Percentiles rank a stretch among this genome's conserved stretches.
These are phyloP conservation scores for Nipponia nippon DNA, from an alignment of 2,113 vertebrate species.

Conservation along the genomic window DNA sequence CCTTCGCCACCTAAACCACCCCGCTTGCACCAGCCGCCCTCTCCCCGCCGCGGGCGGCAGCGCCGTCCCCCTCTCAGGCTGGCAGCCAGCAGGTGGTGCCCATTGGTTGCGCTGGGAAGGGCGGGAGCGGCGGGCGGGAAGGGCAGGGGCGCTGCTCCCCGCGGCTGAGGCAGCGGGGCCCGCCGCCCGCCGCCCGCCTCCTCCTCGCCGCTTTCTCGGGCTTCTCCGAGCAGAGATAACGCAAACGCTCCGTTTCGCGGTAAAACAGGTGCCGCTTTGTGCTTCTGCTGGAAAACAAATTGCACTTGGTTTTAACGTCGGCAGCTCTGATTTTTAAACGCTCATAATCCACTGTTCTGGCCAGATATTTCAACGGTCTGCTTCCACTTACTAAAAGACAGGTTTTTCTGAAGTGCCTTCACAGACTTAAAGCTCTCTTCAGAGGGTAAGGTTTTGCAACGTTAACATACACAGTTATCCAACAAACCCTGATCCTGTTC, in stretches of 20 bases:
- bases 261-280: not conserved
- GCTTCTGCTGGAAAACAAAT: not conserved
- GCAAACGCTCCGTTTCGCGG: not conserved
- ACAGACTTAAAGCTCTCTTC: not conserved
- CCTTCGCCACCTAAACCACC: not conserved
- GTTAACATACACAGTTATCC: not conserved
- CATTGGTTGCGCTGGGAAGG: not conserved
- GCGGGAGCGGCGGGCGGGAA: too few species aligned
- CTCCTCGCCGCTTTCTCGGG: not conserved
- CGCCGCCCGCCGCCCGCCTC: fast-evolving
- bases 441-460: not conserved
- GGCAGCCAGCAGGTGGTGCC: not conserved
- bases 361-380: not conserved
- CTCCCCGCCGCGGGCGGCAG: not conserved
- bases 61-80: not conserved
- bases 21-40: not conserved
- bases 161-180: not conserved
- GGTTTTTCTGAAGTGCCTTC: not conserved
- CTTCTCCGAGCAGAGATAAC: not conserved
- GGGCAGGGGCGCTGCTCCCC: too few species aligned
- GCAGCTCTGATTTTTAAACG: not conserved
- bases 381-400: not conserved
- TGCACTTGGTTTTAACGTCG: not conserved
- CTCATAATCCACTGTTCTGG: not conserved
- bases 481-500: not conserved